Base-by-base conservation (phyloP, 92 coral and sea anemone genomes). In the Siderastrea radians region DNA sequence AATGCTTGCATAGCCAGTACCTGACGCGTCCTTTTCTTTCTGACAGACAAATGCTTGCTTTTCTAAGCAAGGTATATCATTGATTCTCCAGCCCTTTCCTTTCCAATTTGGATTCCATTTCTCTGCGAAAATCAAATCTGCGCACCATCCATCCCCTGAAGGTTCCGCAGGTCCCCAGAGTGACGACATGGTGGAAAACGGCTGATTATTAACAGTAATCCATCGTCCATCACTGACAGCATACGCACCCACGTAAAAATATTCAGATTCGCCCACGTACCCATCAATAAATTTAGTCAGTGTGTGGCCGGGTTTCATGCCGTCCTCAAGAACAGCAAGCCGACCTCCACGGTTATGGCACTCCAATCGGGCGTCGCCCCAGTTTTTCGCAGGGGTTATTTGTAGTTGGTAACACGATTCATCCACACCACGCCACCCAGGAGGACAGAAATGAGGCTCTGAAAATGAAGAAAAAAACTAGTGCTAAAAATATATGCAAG, bases 151-250 rank as follows among this genome's bases (percentile, higher is more conserved):
- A 57, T 93, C 95, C 2, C 93, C 91, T 3, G 93, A 90, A 12
- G 93, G 93, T 57, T 90, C 86, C 5, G 44, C 54, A 4, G 91
- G 95, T 15, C 95, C 93, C 95, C 95, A 93, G 2, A 90, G 59
- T 4, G 79, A 48, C 19, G 71, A 73, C 38, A 50, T 14, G 6
- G 11, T 6, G 48, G 68, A 5, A 43, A 83, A 83, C 4, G 8
- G 2, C 49, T 72, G 49, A 4, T 58, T 58, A 12, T 61, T 49
- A 26, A 73, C 79, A 44, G 79, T 71, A n/a, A 72, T 72, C 79
- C 79, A 83, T 49, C 45, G 78, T 3, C 87, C 79, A 19, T 49
- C 46, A 49, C 51, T 57, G 47, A 38, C 46, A 81, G 77, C 85
- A 16, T 53, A n/a, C 3, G 77, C 85, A 13, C 77, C 85, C 3